These are phyloP conservation scores for Xenops minutus DNA, from an alignment of 2,797 vertebrate genomes.

Conservation along the genomic window DNA sequence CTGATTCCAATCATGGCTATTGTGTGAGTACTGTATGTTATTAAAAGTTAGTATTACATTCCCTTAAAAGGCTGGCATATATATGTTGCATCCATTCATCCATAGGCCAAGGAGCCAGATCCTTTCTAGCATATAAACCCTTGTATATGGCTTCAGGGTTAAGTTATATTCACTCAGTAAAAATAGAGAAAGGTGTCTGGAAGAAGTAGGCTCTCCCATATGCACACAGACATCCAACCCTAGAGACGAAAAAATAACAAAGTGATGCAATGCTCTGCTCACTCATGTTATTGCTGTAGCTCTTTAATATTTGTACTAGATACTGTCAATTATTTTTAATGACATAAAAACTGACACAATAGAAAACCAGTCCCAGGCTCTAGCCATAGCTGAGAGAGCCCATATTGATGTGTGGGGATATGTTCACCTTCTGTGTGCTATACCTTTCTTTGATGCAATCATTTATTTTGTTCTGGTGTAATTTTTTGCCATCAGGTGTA, in stretches of 20 bases:
- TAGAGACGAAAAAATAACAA: no score
- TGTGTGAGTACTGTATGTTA: neutral
- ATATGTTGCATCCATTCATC: neutral
- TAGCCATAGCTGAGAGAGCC: neutral
- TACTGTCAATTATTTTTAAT: neutral
- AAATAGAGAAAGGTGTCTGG: neutral
- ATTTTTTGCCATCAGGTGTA: neutral
- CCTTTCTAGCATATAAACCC: neutral
- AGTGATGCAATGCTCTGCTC: accelerated
- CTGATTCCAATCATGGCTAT: neutral
- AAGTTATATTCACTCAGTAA: neutral
- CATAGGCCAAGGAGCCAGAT: neutral
- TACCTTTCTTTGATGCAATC: neutral
- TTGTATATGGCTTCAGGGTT: neutral
- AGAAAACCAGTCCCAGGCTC: neutral
- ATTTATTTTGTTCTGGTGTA: neutral
- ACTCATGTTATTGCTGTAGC: neutral
- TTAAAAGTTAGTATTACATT: neutral
- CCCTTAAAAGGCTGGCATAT: neutral
- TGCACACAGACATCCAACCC: neutral
- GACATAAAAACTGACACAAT: neutral
- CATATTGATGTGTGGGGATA: neutral
- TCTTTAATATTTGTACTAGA: neutral
- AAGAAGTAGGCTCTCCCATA: neutral
- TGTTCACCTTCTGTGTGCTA: neutral